phyloP scores from a whole-genome alignment of 1,140 invertebrate genomes.

The Berghia stephanieae region DNA sequence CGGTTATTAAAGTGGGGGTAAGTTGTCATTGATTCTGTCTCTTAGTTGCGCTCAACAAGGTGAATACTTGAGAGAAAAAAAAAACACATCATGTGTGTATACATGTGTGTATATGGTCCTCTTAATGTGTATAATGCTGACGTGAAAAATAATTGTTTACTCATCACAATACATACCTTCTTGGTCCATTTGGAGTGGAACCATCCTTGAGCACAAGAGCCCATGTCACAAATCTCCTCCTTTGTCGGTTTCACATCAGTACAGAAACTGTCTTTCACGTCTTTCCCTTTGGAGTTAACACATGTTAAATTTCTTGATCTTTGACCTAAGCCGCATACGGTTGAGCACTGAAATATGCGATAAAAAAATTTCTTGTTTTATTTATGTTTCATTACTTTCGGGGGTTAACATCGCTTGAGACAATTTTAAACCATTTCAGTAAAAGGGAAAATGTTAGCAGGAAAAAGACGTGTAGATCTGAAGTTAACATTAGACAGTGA shows the following conservation, averaged over 20 bases:
- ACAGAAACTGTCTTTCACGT: slow-evolving; percentile 63
- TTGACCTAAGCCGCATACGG: slow-evolving; percentile 73
- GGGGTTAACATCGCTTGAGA: too few relatives aligned
- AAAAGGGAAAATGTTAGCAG: too few relatives aligned
- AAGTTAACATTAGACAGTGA: too few relatives aligned
- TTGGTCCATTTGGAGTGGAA: slow-evolving; percentile 54
- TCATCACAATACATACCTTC: slow-evolving; percentile 38
- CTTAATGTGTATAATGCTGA: background rate
- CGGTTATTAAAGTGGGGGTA: too few relatives aligned
- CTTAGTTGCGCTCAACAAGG: background rate
- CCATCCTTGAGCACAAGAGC: slow-evolving; percentile 60
- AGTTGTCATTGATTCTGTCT: too few relatives aligned
- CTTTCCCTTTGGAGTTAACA: slow-evolving; percentile 66
- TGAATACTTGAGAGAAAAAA: background rate
- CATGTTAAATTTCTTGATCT: slow-evolving; percentile 73
- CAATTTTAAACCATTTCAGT: too few relatives aligned
- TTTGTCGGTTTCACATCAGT: slow-evolving; percentile 51
- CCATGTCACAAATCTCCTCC: slow-evolving; percentile 70
- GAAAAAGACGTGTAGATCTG: too few relatives aligned
- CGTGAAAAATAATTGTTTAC: background rate
- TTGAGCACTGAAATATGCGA: slow-evolving; percentile 71
- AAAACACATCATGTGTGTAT: background rate
- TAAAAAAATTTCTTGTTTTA: background rate
- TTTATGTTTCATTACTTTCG: background rate
- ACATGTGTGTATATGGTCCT: background rate